phyloP scores from a whole-genome alignment of 2,797 vertebrate species.

The Cryptoprocta ferox region DNA sequence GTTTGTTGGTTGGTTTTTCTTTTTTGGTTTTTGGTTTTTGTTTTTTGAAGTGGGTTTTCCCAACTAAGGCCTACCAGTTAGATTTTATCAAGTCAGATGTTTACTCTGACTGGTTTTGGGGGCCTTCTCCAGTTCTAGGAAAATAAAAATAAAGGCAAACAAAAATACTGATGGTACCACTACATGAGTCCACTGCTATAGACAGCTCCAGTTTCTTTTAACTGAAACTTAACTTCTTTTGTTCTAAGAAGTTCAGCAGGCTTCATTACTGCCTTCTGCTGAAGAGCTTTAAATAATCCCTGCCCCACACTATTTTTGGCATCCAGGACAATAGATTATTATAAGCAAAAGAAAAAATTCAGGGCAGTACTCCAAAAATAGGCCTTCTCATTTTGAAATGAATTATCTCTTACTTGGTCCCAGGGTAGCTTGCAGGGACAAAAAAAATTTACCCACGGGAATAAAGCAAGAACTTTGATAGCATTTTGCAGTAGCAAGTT shows the following conservation, averaged over 20 bases:
- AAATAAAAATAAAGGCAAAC: constrained; percentile 15
- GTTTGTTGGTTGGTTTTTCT: background rate
- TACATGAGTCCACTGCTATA: background rate
- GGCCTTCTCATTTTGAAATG: constrained; percentile 71
- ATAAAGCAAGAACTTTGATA: constrained; percentile 21
- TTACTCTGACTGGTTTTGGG: background rate
- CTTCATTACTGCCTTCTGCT: constrained; percentile 58
- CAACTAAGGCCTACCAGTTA: background rate
- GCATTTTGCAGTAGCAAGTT: constrained; percentile 50
- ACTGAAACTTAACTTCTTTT: constrained; percentile 70
- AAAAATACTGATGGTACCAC: background rate
- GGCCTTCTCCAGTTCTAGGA: background rate
- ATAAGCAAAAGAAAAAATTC: constrained; percentile 78
- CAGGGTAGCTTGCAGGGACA: constrained; percentile 24
- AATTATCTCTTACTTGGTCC: constrained; percentile 69
- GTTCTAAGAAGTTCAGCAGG: constrained; percentile 66
- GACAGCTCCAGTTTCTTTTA: background rate
- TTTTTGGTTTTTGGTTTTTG: background rate
- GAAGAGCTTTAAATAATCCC: constrained; percentile 75
- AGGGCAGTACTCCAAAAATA: constrained; percentile 76
- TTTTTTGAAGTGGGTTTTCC: background rate
- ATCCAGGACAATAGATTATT: constrained; percentile 82
- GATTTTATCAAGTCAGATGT: background rate
- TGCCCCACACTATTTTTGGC: constrained; percentile 70
- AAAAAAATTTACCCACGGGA: constrained; percentile 12